phyloP scores from a whole-genome alignment of 2,797 vertebrate genomes.

The Peromyscus attwateri region DNA sequence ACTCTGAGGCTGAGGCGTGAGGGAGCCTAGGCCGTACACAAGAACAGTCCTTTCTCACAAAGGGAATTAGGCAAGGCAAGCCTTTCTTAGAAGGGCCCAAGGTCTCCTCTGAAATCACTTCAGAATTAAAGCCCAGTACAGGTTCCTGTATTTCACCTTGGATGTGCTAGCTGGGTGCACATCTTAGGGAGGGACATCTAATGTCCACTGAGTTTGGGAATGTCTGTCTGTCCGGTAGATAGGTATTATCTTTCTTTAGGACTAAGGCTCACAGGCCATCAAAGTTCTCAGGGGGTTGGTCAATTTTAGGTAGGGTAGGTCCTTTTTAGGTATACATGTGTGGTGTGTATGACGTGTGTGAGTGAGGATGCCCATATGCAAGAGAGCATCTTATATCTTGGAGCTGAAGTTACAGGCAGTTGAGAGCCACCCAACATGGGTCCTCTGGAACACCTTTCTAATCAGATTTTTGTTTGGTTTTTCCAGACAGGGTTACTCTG shows the following conservation, averaged over 20 bases:
- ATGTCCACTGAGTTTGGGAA: not conserved
- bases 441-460: not conserved
- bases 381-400: not conserved
- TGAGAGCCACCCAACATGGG: not conserved
- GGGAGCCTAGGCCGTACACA: not conserved
- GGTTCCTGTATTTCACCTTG: not conserved
- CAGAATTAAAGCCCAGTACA: not conserved
- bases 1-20: not conserved
- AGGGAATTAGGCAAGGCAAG: not conserved
- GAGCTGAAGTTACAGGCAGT: not conserved
- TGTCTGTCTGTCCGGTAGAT: not conserved
- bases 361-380: not conserved
- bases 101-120: not conserved
- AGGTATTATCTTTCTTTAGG: not conserved
- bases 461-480: not conserved
- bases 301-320: not conserved
- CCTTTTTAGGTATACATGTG: not conserved
- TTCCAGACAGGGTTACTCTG: not conserved
- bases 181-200: not conserved
- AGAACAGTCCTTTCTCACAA: not conserved
- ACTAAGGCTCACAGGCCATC: not conserved
- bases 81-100: not conserved
- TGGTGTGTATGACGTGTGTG: too few species aligned
- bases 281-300: not conserved
- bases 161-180: not conserved